Evolutionary conservation across 2,888 invertebrate species (phyloP), one percentile per base, ranked within the genome.

Genomic region (Cordilura impudica): DNA sequence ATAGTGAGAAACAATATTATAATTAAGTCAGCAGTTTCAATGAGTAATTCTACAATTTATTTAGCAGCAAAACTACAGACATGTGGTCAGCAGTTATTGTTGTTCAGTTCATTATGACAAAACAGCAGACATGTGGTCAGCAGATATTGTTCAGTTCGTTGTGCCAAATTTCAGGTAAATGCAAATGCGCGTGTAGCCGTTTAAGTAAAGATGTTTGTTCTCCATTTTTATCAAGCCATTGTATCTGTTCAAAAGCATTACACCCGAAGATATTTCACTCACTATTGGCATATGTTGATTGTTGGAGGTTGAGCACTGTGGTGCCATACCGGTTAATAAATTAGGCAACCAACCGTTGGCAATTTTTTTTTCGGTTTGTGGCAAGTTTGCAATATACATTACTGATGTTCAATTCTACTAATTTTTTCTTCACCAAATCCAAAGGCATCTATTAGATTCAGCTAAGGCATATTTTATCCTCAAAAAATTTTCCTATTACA

Each of bases 361-460:
- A n/a, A n/a, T 61, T 56, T 81, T 54, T 54, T 58, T 31, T 23
- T 60, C 45, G n/a, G 71, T 78, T 18, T 51, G 65, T 14, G 81
- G 81, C 53, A 83, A 61, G 35, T 53, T 56, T 14, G 78, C 10
- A 43, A 82, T 78, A 29, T 81, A 81, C 12, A 82, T 49, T 7
- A 82, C 53, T 23, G 61, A 61, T 4, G 26, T 60, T 39, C 29
- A 45, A 51, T 79, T 81, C 53, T 61, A 16, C 72, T 58, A 5
- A 82, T 74, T 70, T 82, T 81, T 19, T 81, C 66, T 14, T 79
- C 63, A 3, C 69, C 65, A 43, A 81, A 82, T 49, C 82, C 83
- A 16, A 83, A 26, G 18, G 82, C 82, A 60, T 81, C 83, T 31
- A 79, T 76, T 5, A 81, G 21, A 21, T 83, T 81, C 19, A 71